Percentiles rank a stretch among this genome's conserved stretches.
These are phyloP conservation scores for Pachyrhynchus sulphureomaculatus DNA, from an alignment of 1,140 invertebrate genomes.

Conservation along the genomic window DNA sequence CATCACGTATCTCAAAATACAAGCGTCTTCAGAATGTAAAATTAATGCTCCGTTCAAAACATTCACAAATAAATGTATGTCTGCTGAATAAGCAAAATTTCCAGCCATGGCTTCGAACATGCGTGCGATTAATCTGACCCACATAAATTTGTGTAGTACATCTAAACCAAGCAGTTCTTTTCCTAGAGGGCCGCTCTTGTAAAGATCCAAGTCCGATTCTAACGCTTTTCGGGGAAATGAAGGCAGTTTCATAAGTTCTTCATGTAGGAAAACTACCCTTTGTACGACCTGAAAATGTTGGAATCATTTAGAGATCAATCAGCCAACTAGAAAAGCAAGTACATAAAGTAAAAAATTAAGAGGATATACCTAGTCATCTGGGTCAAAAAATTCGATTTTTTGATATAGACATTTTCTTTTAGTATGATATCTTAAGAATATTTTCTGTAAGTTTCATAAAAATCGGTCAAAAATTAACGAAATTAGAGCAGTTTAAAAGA, in stretches of 20 bases:
- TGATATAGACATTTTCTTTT: no score
- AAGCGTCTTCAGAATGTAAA: constrained; percentile 93
- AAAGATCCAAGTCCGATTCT: constrained; percentile 93
- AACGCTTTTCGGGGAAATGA: constrained; percentile 97
- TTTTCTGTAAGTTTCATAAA: no score
- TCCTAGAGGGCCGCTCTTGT: constrained; percentile 87
- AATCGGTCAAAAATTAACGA: no score
- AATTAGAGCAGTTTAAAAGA: no score
- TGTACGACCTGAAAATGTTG: constrained; percentile 74
- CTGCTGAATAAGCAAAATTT: constrained; percentile 96
- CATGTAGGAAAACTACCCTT: constrained; percentile 96
- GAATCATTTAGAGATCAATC: not conserved
- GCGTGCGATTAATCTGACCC: constrained; percentile 92
- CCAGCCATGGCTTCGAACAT: constrained; percentile 99
- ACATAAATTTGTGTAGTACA: constrained; percentile 97
- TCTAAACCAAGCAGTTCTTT: constrained; percentile 92
- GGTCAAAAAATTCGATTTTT: no score
- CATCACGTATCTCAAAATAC: constrained; percentile 92
- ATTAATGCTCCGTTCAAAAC: constrained; percentile 97
- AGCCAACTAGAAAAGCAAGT: no score
- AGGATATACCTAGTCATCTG: no score
- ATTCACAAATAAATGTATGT: constrained; percentile 97
- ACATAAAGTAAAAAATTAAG: no score
- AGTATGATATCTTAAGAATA: no score
- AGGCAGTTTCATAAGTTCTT: constrained; percentile 97